phyloP scores from a whole-genome alignment of 2,797 vertebrate species.

The Silurus aristotelis region DNA sequence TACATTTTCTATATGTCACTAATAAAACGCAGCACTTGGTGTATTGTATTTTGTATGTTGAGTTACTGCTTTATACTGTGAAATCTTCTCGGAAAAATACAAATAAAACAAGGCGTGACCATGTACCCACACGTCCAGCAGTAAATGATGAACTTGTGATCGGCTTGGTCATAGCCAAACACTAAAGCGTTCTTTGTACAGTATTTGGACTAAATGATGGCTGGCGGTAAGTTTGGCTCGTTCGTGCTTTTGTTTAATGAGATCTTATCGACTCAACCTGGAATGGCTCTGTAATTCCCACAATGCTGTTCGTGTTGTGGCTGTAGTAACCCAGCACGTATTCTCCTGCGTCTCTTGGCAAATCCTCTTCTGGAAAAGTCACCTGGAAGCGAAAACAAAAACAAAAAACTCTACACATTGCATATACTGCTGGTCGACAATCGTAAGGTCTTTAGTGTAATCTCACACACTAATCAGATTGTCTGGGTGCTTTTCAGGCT shows the following conservation, averaged over 20 bases:
- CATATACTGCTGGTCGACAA: not conserved
- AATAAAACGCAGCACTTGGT: not conserved
- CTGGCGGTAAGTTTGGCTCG: not conserved
- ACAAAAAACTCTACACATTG: conserved; percentile 12
- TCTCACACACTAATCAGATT: conserved; percentile 13
- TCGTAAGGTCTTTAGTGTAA: conserved; percentile 20
- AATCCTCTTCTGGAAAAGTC: conserved; percentile 86
- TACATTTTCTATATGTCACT: not conserved
- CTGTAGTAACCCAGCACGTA: conserved; percentile 95
- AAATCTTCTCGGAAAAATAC: not conserved
- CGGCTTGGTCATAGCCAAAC: not conserved
- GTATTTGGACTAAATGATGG: not conserved
- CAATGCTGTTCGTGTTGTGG: conserved; percentile 85
- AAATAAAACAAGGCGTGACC: not conserved
- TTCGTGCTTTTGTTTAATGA: not conserved
- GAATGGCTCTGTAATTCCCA: conserved; percentile 88
- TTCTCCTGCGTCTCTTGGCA: conserved; percentile 89
- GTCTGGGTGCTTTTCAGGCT: conserved; percentile 19
- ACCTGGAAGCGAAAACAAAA: conserved; percentile 72
- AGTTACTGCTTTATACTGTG: not conserved
- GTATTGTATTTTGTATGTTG: not conserved
- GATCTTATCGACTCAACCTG: conserved; percentile 76
- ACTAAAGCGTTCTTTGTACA: not conserved
- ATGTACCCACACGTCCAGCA: not conserved
- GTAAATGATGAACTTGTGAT: not conserved